Evolutionary conservation across 2,888 invertebrate species (phyloP), one percentile per base, ranked within the genome.

Genomic region (Microctonus brassicae): DNA sequence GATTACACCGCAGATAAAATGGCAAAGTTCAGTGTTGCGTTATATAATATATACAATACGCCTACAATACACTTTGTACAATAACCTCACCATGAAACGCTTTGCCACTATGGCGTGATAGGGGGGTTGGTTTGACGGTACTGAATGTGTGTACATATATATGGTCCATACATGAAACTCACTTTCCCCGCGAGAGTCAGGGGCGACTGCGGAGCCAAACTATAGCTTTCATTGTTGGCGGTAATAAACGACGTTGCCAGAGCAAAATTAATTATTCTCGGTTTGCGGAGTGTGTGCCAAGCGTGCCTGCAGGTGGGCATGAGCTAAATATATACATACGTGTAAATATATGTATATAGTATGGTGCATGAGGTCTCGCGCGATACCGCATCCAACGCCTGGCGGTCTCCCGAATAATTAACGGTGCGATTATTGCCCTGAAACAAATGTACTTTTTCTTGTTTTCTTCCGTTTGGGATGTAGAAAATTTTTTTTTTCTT

Each of bases 201-300:
- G 26, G 39, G 39, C 47, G 55, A 26, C 22, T 13, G 29, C 47
- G 60, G 36, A 36, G 60, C 36, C 53, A 57, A 70, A 70, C 66
- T 70, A 60, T 60, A 70, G 66, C 71, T 39, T 67, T 67, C 67
- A 71, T 71, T 66, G 71, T 67, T 55, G 67, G 55, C 65, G 22
- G 70, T 71, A 71, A 71, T 71, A 62, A 71, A 71, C 71, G 62
- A 60, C 57, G 57, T 67, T 55, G 67, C 71, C 24, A 57, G 62
- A 53, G 67, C 62, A 58, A 67, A 71, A 71, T 71, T 71, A 71
- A 71, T 71, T 71, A 71, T 71, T 71, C 67, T 67, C 67, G 67
- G 66, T 71, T 71, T 67, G 67, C 55, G 55, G 36, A 55, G 62
- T 55, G 29, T 55, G 67, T 70, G 47, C 55, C 39, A 36, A 34